Conservation (phyloP, 1,140 invertebrate genomes). For the Brachystomella parvula region DNA sequence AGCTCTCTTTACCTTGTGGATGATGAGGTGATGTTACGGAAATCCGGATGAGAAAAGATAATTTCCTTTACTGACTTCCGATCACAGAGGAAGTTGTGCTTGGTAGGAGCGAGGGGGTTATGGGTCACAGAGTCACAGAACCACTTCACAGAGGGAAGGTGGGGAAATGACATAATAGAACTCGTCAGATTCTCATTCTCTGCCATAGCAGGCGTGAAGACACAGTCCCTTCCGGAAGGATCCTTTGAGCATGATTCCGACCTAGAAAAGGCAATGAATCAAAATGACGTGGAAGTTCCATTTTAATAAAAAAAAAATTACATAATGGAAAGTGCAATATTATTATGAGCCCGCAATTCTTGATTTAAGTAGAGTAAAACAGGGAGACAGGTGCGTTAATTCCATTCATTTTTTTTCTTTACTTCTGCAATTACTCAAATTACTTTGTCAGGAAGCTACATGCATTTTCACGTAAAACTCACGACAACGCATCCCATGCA, state of each 20-base stretch:
- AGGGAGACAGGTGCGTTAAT: too few relatives aligned
- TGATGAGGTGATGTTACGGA: constrained; percentile 39
- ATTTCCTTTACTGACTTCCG: constrained; percentile 54
- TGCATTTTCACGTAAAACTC: too few relatives aligned
- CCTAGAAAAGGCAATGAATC: constrained; percentile 40
- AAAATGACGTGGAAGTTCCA: too few relatives aligned
- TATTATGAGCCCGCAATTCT: too few relatives aligned
- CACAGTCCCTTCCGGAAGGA: constrained; percentile 37
- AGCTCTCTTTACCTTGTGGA: constrained; percentile 29
- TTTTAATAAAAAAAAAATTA: too few relatives aligned
- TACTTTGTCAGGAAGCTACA: too few relatives aligned
- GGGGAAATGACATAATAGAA: constrained; percentile 34
- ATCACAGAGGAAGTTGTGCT: constrained; percentile 58
- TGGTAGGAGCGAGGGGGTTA: constrained; percentile 54
- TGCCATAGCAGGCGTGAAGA: constrained; percentile 25
- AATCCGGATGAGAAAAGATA: constrained; percentile 53
- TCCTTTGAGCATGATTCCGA: constrained; percentile 48
- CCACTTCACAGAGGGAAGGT: constrained; percentile 36
- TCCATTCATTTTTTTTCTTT: too few relatives aligned
- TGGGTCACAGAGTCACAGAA: constrained; percentile 57
- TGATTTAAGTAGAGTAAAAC: too few relatives aligned
- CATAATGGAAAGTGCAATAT: too few relatives aligned
- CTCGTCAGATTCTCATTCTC: constrained; percentile 33
- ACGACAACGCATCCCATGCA: too few relatives aligned
- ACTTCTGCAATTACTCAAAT: too few relatives aligned